A percentile compares a stretch with the other conserved stretches of the same genome.
These are phyloP conservation scores for Paratrypauchen microcephalus DNA, from an alignment of 2,797 vertebrate species.

Conservation along the genomic window DNA sequence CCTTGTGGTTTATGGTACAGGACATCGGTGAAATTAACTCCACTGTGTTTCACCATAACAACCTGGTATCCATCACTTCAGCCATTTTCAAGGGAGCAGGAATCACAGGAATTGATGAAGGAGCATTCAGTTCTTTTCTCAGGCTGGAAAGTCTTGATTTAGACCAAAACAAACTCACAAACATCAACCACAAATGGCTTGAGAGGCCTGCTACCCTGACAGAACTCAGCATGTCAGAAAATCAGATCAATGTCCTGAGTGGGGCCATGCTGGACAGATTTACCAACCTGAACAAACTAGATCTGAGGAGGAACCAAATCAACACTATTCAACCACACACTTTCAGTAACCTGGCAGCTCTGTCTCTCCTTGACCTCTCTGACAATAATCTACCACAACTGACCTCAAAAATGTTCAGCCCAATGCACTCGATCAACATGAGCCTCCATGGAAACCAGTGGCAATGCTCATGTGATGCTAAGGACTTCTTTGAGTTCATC, in stretches of 20 bases:
- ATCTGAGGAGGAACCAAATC: slow-evolving; percentile 67
- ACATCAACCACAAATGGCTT: slow-evolving; percentile 67
- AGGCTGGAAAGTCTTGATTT: slow-evolving; percentile 64
- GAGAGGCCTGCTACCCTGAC: slow-evolving; percentile 42
- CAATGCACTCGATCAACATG: slow-evolving; percentile 44
- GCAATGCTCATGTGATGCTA: slow-evolving; percentile 71
- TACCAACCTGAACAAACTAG: slow-evolving; percentile 47
- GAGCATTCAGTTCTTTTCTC: slow-evolving; percentile 64
- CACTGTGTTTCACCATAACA: slow-evolving; percentile 56
- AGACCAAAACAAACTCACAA: slow-evolving; percentile 56
- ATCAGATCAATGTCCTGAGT: slow-evolving; percentile 49
- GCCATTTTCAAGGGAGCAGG: slow-evolving; percentile 54
- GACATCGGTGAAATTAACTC: slow-evolving; percentile 62
- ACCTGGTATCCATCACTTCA: slow-evolving; percentile 64
- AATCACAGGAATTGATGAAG: slow-evolving; percentile 51
- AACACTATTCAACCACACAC: slow-evolving; percentile 30
- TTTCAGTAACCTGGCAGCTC: slow-evolving; percentile 46
- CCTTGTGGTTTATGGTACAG: slow-evolving; percentile 48
- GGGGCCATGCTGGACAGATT: slow-evolving; percentile 41
- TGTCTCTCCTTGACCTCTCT: slow-evolving; percentile 74
- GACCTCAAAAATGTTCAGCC: slow-evolving; percentile 39
- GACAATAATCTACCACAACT: slow-evolving; percentile 66
- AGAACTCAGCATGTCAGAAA: slow-evolving; percentile 53
- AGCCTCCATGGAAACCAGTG: slow-evolving; percentile 73
- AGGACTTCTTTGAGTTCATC: slow-evolving; percentile 54